A percentile compares a stretch with the other conserved stretches of the same genome.
Conservation (phyloP, 2,113 vertebrate genomes). For the Noturus placidus region DNA sequence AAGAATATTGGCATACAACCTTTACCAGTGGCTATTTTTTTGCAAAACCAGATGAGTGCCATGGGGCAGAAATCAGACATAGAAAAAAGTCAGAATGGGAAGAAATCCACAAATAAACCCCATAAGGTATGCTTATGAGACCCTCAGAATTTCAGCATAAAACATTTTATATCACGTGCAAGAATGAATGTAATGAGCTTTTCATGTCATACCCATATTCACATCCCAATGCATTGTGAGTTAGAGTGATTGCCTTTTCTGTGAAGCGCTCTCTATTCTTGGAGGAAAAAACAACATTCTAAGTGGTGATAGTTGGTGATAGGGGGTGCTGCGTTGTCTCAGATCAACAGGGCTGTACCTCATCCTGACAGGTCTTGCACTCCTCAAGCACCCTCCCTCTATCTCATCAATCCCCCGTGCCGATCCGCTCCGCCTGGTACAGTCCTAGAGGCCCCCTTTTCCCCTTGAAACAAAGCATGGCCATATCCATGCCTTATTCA, state of each 20-base stretch:
- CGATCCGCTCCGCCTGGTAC: conserved; percentile 54
- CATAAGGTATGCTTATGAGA: neutral
- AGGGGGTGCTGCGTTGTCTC: conserved; percentile 56
- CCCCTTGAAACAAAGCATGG: conserved; percentile 19
- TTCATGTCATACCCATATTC: conserved; percentile 18
- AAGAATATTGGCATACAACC: neutral
- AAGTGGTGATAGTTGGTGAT: conserved; percentile 51
- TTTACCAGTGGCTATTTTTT: neutral
- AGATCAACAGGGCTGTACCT: conserved; percentile 55
- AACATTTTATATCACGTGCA: neutral
- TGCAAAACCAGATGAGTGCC: neutral
- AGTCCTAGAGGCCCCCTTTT: conserved; percentile 35
- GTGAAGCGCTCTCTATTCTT: conserved; percentile 9
- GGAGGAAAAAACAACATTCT: conserved; percentile 26
- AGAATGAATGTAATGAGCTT: conserved; percentile 2
- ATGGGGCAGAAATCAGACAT: neutral
- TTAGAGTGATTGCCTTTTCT: conserved; percentile 12
- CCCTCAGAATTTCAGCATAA: neutral
- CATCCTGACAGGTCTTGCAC: conserved; percentile 57
- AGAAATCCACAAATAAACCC: neutral
- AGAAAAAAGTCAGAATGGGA: neutral
- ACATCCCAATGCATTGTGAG: neutral
- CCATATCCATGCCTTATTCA: conserved; percentile 41
- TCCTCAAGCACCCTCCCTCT: conserved; percentile 45
- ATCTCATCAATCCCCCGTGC: conserved; percentile 32